Base-by-base conservation (phyloP, 2,113 vertebrate species). In the Callocephalon fimbriatum region DNA sequence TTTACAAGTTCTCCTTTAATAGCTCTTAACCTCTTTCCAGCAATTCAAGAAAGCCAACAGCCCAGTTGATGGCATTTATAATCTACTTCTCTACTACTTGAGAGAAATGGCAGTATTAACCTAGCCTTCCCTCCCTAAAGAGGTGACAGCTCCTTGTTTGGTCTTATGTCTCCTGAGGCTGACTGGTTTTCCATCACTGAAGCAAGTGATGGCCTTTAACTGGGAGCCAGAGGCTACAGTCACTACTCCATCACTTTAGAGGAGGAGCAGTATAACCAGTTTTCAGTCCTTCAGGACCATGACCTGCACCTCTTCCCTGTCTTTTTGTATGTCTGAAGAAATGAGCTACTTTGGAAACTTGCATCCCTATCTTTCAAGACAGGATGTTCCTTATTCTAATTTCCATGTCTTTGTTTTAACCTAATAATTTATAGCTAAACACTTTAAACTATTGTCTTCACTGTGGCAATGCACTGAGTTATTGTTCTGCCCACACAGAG, bases 21-120 rank as follows among this genome's bases (percentile, higher is more conserved):
- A 80, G 44, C 42, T 7, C 40, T 79, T 91, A 87, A 70, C 42
- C 20, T 92, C 48, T 76, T 90, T 76, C 68, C 40, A 90, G 54
- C 48, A 78, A 9, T 87, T 80, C 78, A 40, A 62, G 88, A 76
- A 92, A 90, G 65, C 32, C 47, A 72, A 11, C 65, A 93, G 23
- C 51, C n/a, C 20, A 31, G 5, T 42, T 76, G n/a, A 38, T 95
- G 81, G 37, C 44, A 65, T 89, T 87, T 89, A 44, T 84, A 51
- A 70, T 73, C 32, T 68, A 73, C 51, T 91, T 76, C 62, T 82
- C 73, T 88, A 70, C 63, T 45, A 82, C 48, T 73, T 85, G 62
- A 94, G 50, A 91, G 81, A 90, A 95, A 88, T 93, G 35, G 92
- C 58, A 80, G 58, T 51, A 63, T 92, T 94, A 95, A 91, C 80